These are phyloP conservation scores for Mobula hypostoma DNA, from an alignment of 2,113 vertebrate species.

Conservation along the genomic window DNA sequence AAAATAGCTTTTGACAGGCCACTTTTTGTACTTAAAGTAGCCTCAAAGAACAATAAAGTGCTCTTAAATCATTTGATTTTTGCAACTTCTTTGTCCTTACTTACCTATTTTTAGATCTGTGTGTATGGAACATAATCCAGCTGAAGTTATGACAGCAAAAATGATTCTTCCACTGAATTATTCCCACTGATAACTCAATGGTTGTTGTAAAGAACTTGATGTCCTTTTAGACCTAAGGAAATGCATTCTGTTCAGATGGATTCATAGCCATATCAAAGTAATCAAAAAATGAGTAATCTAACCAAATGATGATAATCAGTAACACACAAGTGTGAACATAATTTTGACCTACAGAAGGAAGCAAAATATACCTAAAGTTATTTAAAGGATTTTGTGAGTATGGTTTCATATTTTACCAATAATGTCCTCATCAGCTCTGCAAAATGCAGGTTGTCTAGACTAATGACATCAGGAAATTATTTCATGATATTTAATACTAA, in stretches of 20 bases:
- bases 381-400: not conserved
- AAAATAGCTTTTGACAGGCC: conserved; percentile 96
- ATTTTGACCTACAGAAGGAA: not conserved
- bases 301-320: not conserved
- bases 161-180: not conserved
- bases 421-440: not conserved
- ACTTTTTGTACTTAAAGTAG: conserved; percentile 99
- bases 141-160: not conserved
- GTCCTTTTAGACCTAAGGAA: not conserved
- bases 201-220: not conserved
- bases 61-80: conserved; percentile 78
- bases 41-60: conserved; percentile 99
- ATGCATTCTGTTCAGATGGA: not conserved
- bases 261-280: not conserved
- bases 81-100: not conserved
- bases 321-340: not conserved
- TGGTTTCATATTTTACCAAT: not conserved
- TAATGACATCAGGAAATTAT: not conserved
- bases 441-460: not conserved
- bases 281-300: not conserved
- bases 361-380: not conserved
- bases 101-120: not conserved
- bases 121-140: not conserved
- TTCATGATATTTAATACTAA: not conserved
- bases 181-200: not conserved